A percentile compares a stretch with the other conserved stretches of the same genome.
These are phyloP conservation scores for Pristionchus exspectatus DNA, from an alignment of 2,888 invertebrate genomes.

Conservation along the genomic window DNA sequence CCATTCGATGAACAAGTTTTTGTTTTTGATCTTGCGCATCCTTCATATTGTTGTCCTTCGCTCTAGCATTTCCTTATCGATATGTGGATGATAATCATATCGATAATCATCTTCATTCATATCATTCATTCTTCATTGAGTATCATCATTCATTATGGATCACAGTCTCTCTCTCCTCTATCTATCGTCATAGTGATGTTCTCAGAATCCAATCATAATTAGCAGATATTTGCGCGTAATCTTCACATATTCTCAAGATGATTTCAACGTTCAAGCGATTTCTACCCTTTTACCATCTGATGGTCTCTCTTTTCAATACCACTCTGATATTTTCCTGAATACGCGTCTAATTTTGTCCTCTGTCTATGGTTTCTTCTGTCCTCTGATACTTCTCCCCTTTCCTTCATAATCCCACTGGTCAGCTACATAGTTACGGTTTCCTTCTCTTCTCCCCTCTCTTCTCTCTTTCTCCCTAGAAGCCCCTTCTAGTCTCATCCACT, in stretches of 20 bases:
- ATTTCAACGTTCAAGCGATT: too few species aligned
- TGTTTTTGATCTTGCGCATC: background rate
- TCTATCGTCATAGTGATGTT: too few species aligned
- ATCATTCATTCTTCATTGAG: background rate
- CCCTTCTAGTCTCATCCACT: constrained; percentile 11
- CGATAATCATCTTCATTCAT: background rate
- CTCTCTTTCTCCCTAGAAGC: constrained; percentile 4
- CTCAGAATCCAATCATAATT: too few species aligned
- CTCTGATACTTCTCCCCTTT: background rate
- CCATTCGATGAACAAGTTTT: background rate
- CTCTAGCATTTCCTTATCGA: background rate
- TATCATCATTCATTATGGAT: too few species aligned
- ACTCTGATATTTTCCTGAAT: background rate
- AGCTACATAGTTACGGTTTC: constrained; percentile 6
- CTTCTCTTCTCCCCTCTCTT: background rate
- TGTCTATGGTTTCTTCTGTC: background rate
- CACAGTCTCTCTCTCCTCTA: too few species aligned
- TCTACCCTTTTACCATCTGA: too few species aligned
- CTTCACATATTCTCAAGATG: too few species aligned
- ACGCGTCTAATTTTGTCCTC: background rate
- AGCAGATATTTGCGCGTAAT: too few species aligned
- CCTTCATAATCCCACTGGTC: constrained; percentile 12
- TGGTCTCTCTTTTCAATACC: too few species aligned
- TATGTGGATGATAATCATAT: background rate
- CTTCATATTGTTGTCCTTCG: background rate